These are phyloP conservation scores for Phrynosoma blainvillii DNA, from an alignment of 2,113 vertebrate species.

Conservation along the genomic window DNA sequence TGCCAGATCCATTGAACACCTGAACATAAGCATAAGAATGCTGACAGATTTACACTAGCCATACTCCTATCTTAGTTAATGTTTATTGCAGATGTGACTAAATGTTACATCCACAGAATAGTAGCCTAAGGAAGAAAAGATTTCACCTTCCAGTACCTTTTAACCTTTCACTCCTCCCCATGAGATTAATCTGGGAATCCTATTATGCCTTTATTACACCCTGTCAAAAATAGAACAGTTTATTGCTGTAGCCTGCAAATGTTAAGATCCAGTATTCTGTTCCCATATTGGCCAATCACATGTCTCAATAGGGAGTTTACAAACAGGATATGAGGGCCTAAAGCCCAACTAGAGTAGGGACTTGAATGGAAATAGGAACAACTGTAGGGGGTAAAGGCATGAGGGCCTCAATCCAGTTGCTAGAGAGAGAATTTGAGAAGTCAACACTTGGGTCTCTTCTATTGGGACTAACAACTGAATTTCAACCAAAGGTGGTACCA, in stretches of 20 bases:
- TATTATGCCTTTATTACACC: not conserved
- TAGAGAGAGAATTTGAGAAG: too few species aligned
- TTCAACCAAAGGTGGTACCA: too few species aligned
- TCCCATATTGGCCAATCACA: too few species aligned
- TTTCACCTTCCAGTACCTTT: fast-evolving
- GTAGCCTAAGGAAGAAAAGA: not conserved
- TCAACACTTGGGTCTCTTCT: too few species aligned
- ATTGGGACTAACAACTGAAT: too few species aligned
- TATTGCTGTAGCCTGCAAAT: not conserved
- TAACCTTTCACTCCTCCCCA: not conserved
- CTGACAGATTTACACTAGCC: not conserved
- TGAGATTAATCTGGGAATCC: not conserved
- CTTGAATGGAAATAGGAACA: too few species aligned
- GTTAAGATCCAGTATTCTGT: not conserved
- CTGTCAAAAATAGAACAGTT: not conserved
- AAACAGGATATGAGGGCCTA: too few species aligned
- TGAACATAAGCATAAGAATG: not conserved
- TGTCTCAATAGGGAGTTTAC: too few species aligned
- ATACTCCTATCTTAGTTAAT: fast-evolving
- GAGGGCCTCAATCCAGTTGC: too few species aligned
- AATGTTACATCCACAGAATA: not conserved
- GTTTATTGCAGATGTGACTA: fast-evolving
- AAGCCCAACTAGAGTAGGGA: too few species aligned
- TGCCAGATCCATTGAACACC: not conserved
- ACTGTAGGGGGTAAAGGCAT: too few species aligned